phyloP scores from a whole-genome alignment of 2,797 vertebrate genomes.

The Pachyuromys duprasi region DNA sequence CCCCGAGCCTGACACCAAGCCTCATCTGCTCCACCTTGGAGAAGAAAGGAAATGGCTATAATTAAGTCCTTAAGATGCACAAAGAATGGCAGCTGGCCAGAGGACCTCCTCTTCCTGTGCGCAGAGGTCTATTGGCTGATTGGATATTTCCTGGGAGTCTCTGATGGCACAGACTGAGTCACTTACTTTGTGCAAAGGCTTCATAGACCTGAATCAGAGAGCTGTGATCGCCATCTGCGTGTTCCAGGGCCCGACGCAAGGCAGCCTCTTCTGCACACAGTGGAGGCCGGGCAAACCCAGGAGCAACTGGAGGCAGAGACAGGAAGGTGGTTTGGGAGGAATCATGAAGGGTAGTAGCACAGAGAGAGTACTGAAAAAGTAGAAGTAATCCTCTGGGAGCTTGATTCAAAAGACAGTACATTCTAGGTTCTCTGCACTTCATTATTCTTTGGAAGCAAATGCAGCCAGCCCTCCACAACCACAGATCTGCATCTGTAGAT shows the following conservation, averaged over 20 bases:
- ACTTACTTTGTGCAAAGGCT: slow-evolving; percentile 92
- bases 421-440: not conserved
- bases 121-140: not conserved
- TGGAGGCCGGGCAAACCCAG: slow-evolving; percentile 91
- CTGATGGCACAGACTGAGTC: not conserved
- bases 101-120: not conserved
- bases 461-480: not conserved
- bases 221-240: slow-evolving; percentile 94
- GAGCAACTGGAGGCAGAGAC: slow-evolving; percentile 86
- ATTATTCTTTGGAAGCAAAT: not conserved
- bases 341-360: not conserved
- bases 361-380: not conserved
- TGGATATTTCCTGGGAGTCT: not conserved
- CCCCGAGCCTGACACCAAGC: slow-evolving; percentile 93
- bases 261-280: slow-evolving; percentile 88
- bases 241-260: slow-evolving; percentile 90
- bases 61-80: not conserved
- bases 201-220: slow-evolving; percentile 96
- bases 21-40: slow-evolving; percentile 91
- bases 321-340: not conserved
- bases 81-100: not conserved
- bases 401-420: slow-evolving; percentile 58
- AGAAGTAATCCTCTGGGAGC: not conserved
- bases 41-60: slow-evolving; percentile 28
- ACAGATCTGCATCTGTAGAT: not conserved